These are phyloP conservation scores for Colletes gigas DNA, from an alignment of 1,140 invertebrate genomes.

Conservation along the genomic window DNA sequence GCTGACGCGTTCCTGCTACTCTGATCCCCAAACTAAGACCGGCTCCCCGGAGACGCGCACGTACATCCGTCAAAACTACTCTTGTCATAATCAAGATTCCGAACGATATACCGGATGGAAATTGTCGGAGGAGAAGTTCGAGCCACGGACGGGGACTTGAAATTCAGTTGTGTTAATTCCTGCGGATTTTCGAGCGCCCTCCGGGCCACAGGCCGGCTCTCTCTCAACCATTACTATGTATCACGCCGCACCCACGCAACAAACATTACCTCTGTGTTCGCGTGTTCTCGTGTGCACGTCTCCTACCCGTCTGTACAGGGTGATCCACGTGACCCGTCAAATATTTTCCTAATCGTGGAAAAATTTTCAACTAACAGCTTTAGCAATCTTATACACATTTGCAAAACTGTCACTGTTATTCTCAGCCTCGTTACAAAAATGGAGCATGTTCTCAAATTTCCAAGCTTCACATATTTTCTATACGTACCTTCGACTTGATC, in stretches of 20 bases:
- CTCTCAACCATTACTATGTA: slow-evolving; percentile 49
- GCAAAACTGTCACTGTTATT: too few relatives aligned
- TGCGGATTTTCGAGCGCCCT: slow-evolving; percentile 59
- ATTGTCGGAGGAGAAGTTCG: slow-evolving; percentile 59
- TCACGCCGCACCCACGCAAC: slow-evolving; percentile 41
- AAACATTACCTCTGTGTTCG: slow-evolving; percentile 40
- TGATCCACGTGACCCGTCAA: background rate
- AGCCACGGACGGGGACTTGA: slow-evolving; percentile 56
- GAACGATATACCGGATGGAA: slow-evolving; percentile 59
- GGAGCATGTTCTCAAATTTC: too few relatives aligned
- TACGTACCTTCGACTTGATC: too few relatives aligned
- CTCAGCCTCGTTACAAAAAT: too few relatives aligned
- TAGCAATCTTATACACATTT: too few relatives aligned
- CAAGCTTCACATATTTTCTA: too few relatives aligned
- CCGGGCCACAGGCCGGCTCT: slow-evolving; percentile 35
- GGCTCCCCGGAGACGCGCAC: background rate
- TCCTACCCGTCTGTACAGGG: background rate
- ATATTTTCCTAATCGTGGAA: background rate
- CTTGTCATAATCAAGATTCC: slow-evolving; percentile 62
- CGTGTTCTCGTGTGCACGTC: slow-evolving; percentile 10
- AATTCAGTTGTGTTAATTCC: slow-evolving; percentile 68
- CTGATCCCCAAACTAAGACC: background rate
- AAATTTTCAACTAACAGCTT: too few relatives aligned
- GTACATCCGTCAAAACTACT: slow-evolving; percentile 43
- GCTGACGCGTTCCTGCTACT: background rate